Base-by-base conservation (phyloP, 2,888 invertebrate genomes). In the Hipparchia semele region DNA sequence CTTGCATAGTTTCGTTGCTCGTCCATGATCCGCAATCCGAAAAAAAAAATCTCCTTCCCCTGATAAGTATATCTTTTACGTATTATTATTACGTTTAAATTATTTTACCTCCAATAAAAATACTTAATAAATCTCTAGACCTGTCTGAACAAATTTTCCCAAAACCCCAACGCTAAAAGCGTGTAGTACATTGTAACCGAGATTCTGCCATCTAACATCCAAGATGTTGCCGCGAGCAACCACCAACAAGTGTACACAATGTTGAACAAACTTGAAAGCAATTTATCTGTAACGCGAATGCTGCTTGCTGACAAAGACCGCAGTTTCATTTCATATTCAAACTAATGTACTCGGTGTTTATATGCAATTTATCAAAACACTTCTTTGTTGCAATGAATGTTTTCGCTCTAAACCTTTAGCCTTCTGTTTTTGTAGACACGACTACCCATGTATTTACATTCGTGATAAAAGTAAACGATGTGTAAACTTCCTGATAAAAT, bases 401-500 rank as follows among this genome's bases (percentile, higher is more conserved):
- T 23, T 23, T 23, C 23, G 23, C 23, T 23, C 23, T 23, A 23
- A 23, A 23, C 23, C 23, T 23, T 23, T 23, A 2, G n/a, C 45
- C 6, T 45, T 62, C 39, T 39, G 39, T 5, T 6, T 23, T n/a
- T 46, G 13, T 46, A 8, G n/a, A 23, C 13, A 49, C 7, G 46
- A 46, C 62, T 56, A 53, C 45, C n/a, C 13, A 45, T 67, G 13
- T n/a, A 45, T n/a, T 56, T 66, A 58, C 49, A 59, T 58, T 49
- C 69, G 64, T 66, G 56, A 73, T 74, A 73, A 76, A 75, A 75
- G 67, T 71, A 78, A 78, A 77, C 74, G 75, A 85, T 85, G 86
- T 87, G 87, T 84, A 87, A 87, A 88, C 83, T 86, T 83, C 84
- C 82, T 82, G 80, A 80, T 83, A 80, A 87, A 87, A 90, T 90